Evolutionary conservation across 2,888 invertebrate genomes (phyloP).

Genomic region (Philaethria dido): DNA sequence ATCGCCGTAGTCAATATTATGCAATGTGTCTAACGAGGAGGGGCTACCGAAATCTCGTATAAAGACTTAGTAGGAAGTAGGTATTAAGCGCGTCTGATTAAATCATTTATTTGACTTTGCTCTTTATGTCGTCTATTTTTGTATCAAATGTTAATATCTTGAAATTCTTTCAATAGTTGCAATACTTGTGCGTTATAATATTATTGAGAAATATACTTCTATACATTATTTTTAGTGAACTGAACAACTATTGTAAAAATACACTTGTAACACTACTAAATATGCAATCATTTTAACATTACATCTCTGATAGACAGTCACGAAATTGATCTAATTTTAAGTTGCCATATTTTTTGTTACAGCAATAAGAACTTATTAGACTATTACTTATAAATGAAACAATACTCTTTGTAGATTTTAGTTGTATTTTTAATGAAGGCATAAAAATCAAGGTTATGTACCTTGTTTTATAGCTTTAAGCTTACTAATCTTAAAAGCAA

Average conservation of each 20-base stretch:
- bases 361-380: conserved; percentile 16
- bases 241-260: conserved; percentile 3
- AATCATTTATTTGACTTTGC: background rate
- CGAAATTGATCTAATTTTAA: conserved; percentile 37
- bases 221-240: background rate
- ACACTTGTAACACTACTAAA: conserved; percentile 5
- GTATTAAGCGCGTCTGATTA: background rate
- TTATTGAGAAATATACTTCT: background rate
- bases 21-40: conserved; percentile 27
- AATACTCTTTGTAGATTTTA: background rate
- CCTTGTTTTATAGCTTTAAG: too few relatives aligned
- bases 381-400: conserved; percentile 1
- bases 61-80: background rate
- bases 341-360: conserved; percentile 27
- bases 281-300: conserved; percentile 23
- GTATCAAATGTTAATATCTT: background rate
- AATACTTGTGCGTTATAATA: background rate
- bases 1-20: conserved; percentile 32
- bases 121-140: background rate
- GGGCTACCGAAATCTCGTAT: conserved; percentile 16
- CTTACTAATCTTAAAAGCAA: too few relatives aligned
- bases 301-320: conserved; percentile 27
- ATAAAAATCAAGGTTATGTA: too few relatives aligned
- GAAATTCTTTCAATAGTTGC: background rate
- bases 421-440: too few relatives aligned